Percentiles rank a stretch among this genome's conserved stretches.
Evolutionary conservation across 1,140 invertebrate species (phyloP).

Genomic region (Micrasema longulum): DNA sequence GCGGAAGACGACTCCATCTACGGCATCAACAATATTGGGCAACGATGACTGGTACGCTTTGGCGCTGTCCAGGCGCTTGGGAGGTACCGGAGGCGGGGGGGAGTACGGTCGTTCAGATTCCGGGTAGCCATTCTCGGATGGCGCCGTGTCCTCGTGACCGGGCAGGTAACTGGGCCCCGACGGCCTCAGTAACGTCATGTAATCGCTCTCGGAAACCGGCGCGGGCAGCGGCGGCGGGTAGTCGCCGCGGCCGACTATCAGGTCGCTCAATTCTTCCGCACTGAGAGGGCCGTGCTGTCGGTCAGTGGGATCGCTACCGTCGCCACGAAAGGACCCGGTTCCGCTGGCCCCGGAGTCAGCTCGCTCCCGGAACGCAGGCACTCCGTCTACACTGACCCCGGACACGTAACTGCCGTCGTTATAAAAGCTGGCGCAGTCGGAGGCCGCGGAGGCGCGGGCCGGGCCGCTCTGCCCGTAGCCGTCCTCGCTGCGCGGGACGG

Average conservation of each 20-base stretch:
- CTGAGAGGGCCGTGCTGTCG: constrained; percentile 79
- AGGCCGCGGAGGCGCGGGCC: constrained; percentile 29
- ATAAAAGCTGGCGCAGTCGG: constrained; percentile 50
- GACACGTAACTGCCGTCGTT: constrained; percentile 48
- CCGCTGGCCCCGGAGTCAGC: constrained; percentile 83
- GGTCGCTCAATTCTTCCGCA: constrained; percentile 82
- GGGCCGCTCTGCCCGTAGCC: constrained; percentile 31
- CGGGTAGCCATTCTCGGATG: constrained; percentile 66
- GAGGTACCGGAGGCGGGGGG: constrained; percentile 71
- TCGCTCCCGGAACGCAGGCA: constrained; percentile 68
- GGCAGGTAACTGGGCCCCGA: constrained; percentile 69
- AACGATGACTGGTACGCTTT: constrained; percentile 59
- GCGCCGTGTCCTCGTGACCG: constrained; percentile 67
- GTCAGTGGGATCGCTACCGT: constrained; percentile 86
- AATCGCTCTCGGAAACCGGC: constrained; percentile 89
- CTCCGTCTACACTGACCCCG: constrained; percentile 48
- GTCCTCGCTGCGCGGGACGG: constrained; percentile 37
- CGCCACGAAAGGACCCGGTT: constrained; percentile 82
- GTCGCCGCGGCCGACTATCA: constrained; percentile 80
- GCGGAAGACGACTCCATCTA: constrained; percentile 29
- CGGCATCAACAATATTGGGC: constrained; percentile 60
- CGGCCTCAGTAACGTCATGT: constrained; percentile 83
- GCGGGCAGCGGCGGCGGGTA: constrained; percentile 82
- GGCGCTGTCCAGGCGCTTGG: constrained; percentile 73
- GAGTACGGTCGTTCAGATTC: constrained; percentile 61